A percentile compares a stretch with the other conserved stretches of the same genome.
Conservation (phyloP, 2,113 vertebrate genomes). For the Hyla sarda region DNA sequence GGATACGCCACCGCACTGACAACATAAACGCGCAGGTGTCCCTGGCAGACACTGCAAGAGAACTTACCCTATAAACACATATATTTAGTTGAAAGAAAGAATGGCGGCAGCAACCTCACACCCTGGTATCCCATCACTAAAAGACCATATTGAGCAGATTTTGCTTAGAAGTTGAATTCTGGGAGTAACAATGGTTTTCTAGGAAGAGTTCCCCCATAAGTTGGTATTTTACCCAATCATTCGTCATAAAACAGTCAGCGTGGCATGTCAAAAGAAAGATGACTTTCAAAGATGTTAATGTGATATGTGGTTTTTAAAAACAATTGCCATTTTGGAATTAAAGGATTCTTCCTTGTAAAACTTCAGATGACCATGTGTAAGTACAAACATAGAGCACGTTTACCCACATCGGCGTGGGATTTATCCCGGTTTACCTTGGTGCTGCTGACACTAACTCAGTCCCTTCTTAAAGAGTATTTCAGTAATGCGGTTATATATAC, state of each 20-base stretch:
- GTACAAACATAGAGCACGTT: too few relatives aligned
- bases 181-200: background rate
- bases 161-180: background rate
- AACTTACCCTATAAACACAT: conserved; percentile 9
- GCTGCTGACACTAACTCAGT: too few relatives aligned
- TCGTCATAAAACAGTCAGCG: too few relatives aligned
- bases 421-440: too few relatives aligned
- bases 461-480: background rate
- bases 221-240: too few relatives aligned
- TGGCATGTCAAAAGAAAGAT: background rate
- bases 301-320: background rate
- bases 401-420: too few relatives aligned
- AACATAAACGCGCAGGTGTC: conserved; percentile 39
- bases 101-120: background rate
- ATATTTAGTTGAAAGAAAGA: conserved; percentile 14
- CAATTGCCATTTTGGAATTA: too few relatives aligned
- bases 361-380: too few relatives aligned
- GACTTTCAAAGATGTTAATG: too few relatives aligned
- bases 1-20: conserved; percentile 37
- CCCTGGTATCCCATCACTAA: background rate
- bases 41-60: conserved; percentile 18
- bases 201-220: too few relatives aligned
- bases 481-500: too few relatives aligned
- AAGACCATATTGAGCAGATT: background rate
- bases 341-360: too few relatives aligned